Evolutionary conservation across 2,797 vertebrate genomes (phyloP), one percentile per base, ranked within the genome.

Genomic region (Limosa lapponica): DNA sequence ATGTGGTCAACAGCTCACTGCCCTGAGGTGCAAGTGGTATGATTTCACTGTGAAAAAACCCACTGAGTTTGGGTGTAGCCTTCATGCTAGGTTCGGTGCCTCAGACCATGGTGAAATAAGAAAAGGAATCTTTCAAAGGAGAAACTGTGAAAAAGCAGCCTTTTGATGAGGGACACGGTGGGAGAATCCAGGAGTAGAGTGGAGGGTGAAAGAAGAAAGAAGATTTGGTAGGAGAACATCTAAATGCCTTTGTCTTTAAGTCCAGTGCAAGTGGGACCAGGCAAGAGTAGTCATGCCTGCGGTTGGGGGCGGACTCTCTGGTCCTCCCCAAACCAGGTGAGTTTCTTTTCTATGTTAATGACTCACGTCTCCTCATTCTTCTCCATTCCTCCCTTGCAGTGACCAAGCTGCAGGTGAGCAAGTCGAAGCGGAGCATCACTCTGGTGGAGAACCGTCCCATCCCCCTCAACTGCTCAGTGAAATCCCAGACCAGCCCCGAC

Each of bases 391-490:
- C 28, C 18, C 25, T 13, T 1, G 0, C 70, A 99, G 99, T 99
- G 95, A 99, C 99, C 72, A 99, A 99, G 95, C 97, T 99, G 72
- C 98, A 98, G 59, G 98, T 99, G 91, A 99, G 99, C 96, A 99
- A 99, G 96, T 98, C 98, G 3, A 99, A 99, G 97, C 98, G 99
- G 93, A 99, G 99, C 66, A 98, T 99, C 95, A 98, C 97, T 12
- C 97, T 99, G 92, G 97, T 99, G 92, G 99, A 99, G 94, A 99
- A 99, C 97, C 98, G 98, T n/a, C 98, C 99, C 14, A 99, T 99
- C 86, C 98, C 98, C 16, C 98, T 99, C 95, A 99, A 99, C 97
- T 99, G 99, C 97, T 98, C 99, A 0, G 98, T 99, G 95, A 97
- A 98, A 39, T 98, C 99, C 3, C 99, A 99, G 98, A 99, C 99